Conservation (phyloP, 2,888 invertebrate genomes). For the Sphaerophoria taeniata region DNA sequence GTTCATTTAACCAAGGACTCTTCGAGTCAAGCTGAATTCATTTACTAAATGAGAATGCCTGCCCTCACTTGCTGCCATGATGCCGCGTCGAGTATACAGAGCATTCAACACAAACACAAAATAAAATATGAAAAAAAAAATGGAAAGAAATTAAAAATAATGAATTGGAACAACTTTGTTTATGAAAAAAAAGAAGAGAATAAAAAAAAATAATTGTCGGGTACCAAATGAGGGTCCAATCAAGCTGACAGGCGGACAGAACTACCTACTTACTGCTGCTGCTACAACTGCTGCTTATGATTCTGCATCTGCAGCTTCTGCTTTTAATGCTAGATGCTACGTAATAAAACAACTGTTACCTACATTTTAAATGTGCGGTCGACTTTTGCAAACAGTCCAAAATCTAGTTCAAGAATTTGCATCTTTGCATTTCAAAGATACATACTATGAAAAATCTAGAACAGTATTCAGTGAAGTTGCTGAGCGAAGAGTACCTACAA, state of each 20-base stretch:
- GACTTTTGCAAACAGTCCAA: constrained; percentile 19
- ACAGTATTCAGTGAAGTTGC: constrained; percentile 27
- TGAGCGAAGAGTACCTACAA: too few species aligned
- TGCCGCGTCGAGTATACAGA: neutral
- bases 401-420: constrained; percentile 38
- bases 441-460: constrained; percentile 24
- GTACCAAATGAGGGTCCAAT: constrained; percentile 61
- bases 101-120: neutral
- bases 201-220: constrained; percentile 23
- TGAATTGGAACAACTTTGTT: constrained; percentile 42
- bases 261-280: constrained; percentile 11
- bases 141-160: constrained; percentile 34
- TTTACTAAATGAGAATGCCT: constrained; percentile 67
- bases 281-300: too few species aligned
- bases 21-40: constrained; percentile 63
- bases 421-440: constrained; percentile 28
- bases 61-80: constrained; percentile 15
- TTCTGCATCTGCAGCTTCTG: neutral
- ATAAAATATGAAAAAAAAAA: neutral
- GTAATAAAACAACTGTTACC: neutral
- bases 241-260: constrained; percentile 44
- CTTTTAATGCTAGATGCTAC: too few species aligned
- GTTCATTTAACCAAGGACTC: constrained; percentile 49
- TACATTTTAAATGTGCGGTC: constrained; percentile 14
- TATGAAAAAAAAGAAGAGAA: neutral